Evolutionary conservation across 2,113 vertebrate species (phyloP).

Genomic region (Colius striatus): DNA sequence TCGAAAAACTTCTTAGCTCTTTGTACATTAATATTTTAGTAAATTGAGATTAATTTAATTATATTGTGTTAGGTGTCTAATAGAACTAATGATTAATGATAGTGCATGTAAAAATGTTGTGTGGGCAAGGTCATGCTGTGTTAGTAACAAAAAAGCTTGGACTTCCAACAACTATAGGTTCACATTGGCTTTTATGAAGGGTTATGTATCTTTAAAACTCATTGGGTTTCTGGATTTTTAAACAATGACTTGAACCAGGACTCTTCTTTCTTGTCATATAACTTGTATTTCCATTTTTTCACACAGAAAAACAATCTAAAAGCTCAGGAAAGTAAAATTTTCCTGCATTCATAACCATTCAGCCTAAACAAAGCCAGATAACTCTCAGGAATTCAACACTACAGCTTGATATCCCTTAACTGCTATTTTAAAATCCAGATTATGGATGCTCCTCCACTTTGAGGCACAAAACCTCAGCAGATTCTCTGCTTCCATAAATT

Average conservation of each 20-base stretch:
- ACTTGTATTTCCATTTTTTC: background rate
- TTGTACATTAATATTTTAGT: slow-evolving; percentile 69
- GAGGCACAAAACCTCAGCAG: background rate
- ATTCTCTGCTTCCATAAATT: background rate
- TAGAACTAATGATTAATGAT: slow-evolving; percentile 70
- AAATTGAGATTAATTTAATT: slow-evolving; percentile 78
- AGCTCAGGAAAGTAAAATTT: background rate
- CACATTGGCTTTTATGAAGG: background rate
- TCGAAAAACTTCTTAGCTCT: slow-evolving; percentile 64
- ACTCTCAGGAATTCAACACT: background rate
- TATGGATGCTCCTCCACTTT: background rate
- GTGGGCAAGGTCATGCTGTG: slow-evolving; percentile 46
- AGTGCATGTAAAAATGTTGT: slow-evolving; percentile 25
- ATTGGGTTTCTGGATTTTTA: background rate
- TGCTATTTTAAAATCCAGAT: background rate
- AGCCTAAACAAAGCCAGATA: background rate
- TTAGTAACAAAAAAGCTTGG: slow-evolving; percentile 19
- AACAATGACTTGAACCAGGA: background rate
- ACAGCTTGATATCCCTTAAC: background rate
- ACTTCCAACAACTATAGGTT: background rate
- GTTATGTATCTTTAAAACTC: background rate
- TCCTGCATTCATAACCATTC: background rate
- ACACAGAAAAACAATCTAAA: background rate
- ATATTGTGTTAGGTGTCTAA: slow-evolving; percentile 61
- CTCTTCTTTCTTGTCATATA: background rate